Evolutionary conservation across 2,797 vertebrate genomes (phyloP).

Genomic region (Argentina silus): DNA sequence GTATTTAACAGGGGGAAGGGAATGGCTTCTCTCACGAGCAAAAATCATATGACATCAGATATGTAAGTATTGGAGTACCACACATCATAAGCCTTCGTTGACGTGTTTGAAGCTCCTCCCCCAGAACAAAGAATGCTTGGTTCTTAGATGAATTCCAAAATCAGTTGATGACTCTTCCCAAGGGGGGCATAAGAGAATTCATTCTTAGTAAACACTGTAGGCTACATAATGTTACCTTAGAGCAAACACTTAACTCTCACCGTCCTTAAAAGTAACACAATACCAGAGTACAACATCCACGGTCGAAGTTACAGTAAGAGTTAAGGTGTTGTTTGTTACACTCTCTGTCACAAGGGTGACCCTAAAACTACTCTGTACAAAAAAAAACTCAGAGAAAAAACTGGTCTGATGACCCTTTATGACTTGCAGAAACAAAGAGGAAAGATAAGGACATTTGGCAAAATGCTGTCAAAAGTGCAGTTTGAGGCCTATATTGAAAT

Average conservation of each 20-base stretch:
- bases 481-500: no score
- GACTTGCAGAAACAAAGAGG: no score
- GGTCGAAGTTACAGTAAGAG: no score
- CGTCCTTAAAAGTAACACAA: background rate
- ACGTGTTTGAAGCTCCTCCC: background rate
- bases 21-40: background rate
- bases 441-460: background rate
- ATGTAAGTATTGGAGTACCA: slow-evolving; percentile 20
- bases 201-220: background rate
- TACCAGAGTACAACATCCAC: background rate
- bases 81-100: slow-evolving; percentile 5
- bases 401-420: no score
- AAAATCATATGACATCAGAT: background rate
- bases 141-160: background rate
- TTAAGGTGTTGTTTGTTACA: background rate
- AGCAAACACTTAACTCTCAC: background rate
- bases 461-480: no score
- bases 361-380: background rate
- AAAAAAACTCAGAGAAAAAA: background rate
- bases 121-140: slow-evolving; percentile 21
- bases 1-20: background rate
- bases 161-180: background rate
- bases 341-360: slow-evolving; percentile 37
- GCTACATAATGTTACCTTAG: background rate
- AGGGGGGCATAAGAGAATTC: background rate